A percentile compares a stretch with the other conserved stretches of the same genome.
Evolutionary conservation across 2,113 vertebrate genomes (phyloP).

Genomic region (Chiloscyllium plagiosum): DNA sequence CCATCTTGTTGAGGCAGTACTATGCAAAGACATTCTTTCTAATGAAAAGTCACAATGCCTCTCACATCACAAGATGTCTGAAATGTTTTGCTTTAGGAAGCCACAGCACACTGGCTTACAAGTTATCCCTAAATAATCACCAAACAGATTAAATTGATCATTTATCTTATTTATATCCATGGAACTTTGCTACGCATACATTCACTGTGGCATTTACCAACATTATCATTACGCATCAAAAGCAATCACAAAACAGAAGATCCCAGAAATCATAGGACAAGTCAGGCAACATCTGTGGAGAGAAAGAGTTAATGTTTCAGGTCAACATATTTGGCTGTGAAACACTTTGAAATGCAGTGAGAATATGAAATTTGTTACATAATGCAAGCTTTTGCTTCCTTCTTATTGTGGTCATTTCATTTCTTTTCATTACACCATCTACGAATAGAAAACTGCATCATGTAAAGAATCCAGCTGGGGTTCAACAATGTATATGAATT

Average conservation of each 20-base stretch:
- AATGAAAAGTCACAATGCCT: neutral
- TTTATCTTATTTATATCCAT: neutral
- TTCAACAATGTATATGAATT: neutral
- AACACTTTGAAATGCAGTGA: neutral
- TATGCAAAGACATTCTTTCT: neutral
- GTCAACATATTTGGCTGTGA: neutral
- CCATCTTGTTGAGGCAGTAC: neutral
- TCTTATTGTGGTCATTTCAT: slow-evolving; percentile 2
- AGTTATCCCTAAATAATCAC: neutral
- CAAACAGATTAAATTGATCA: neutral
- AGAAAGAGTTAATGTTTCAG: neutral
- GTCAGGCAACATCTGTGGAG: neutral
- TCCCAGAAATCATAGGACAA: neutral
- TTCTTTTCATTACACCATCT: too few relatives aligned
- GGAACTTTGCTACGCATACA: too few relatives aligned
- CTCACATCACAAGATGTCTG: neutral
- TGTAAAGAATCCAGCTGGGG: neutral
- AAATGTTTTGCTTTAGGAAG: neutral
- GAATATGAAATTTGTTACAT: neutral
- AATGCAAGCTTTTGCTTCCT: neutral
- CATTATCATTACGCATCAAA: neutral
- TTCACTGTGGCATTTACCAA: neutral
- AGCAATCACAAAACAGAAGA: neutral
- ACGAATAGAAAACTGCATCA: neutral
- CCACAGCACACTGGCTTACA: neutral